Evolutionary conservation across 2,888 invertebrate genomes (phyloP).

Genomic region (Lottia scabra): DNA sequence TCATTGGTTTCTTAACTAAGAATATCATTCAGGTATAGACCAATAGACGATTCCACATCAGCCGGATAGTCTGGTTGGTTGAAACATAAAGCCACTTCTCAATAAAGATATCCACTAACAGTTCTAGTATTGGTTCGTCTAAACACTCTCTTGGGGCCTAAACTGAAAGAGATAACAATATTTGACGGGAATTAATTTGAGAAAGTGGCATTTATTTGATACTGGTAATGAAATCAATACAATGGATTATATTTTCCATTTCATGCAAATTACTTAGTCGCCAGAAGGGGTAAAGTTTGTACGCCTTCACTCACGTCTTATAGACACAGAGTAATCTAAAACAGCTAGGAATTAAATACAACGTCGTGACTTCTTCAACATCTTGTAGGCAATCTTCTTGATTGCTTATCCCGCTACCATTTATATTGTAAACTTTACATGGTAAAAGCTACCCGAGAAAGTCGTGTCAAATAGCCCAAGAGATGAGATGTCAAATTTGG

Average conservation of each 20-base stretch:
- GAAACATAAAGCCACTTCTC: no score
- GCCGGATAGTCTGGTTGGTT: no score
- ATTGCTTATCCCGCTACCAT: constrained; percentile 31
- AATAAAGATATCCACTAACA: no score
- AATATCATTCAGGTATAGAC: no score
- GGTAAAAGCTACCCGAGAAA: constrained; percentile 19
- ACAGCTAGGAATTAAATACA: constrained; percentile 25
- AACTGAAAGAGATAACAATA: not conserved
- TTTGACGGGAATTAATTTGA: constrained; percentile 21
- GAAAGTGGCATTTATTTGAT: constrained; percentile 26
- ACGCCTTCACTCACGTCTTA: constrained; percentile 22
- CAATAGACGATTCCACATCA: no score
- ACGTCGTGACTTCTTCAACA: constrained; percentile 18
- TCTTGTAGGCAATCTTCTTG: constrained; percentile 6
- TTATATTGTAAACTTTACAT: constrained; percentile 28
- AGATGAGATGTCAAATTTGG: constrained; percentile 17
- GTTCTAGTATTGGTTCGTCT: no score
- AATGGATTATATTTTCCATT: constrained; percentile 29
- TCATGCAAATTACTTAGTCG: constrained; percentile 22
- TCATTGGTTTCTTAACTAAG: no score
- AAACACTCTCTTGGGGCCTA: not conserved
- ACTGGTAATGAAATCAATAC: constrained; percentile 30
- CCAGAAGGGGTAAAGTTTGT: not conserved
- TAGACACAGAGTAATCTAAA: constrained; percentile 23
- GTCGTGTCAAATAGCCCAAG: constrained; percentile 28